These are phyloP conservation scores for Dascyllus trimaculatus DNA, from an alignment of 2,113 vertebrate species.

Conservation along the genomic window DNA sequence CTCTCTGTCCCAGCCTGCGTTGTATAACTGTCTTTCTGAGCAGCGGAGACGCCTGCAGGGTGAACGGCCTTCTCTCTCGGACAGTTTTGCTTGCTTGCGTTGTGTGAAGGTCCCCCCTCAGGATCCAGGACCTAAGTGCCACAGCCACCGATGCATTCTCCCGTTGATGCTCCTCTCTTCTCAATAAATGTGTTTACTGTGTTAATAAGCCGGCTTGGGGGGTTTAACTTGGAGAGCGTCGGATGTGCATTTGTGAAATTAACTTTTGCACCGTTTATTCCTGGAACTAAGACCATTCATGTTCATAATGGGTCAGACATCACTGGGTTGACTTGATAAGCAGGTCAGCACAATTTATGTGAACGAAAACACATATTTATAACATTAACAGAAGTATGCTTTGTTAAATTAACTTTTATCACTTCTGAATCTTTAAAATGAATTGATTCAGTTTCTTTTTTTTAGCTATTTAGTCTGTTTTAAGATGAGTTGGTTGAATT, in stretches of 20 bases:
- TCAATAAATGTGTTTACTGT: constrained; percentile 81
- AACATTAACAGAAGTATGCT: background rate
- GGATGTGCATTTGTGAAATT: constrained; percentile 44
- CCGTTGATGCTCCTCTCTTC: constrained; percentile 62
- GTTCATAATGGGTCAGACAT: constrained; percentile 28
- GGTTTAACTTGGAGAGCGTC: constrained; percentile 47
- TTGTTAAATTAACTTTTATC: background rate
- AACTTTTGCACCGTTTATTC: constrained; percentile 24
- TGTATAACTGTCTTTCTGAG: constrained; percentile 42
- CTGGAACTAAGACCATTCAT: constrained; percentile 12
- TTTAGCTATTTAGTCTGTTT: no score
- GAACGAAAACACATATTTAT: background rate
- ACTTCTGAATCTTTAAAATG: background rate
- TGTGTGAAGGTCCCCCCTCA: constrained; percentile 68
- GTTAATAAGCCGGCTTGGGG: constrained; percentile 53
- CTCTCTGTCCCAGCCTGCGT: constrained; percentile 67
- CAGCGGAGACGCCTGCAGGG: constrained; percentile 34
- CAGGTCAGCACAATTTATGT: constrained; percentile 28
- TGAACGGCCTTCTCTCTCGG: constrained; percentile 28
- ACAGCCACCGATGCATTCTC: constrained; percentile 70
- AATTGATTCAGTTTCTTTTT: background rate
- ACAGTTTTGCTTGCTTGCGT: constrained; percentile 61
- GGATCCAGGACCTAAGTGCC: constrained; percentile 71
- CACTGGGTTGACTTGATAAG: constrained; percentile 40
- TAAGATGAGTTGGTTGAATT: background rate